phyloP scores from a whole-genome alignment of 2,888 invertebrate genomes.

The Rhagonycha fulva region DNA sequence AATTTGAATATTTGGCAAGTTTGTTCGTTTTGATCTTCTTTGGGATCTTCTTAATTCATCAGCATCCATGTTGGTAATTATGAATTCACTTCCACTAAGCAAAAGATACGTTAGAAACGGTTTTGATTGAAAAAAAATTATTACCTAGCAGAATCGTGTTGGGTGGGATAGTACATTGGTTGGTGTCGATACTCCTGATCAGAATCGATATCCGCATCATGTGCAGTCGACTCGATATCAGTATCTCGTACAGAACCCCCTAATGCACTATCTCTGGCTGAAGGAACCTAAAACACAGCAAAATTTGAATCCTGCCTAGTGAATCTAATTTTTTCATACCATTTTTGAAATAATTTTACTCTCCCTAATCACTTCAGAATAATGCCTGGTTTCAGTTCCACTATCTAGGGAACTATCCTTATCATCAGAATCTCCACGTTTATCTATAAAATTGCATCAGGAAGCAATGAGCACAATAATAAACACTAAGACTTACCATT shows the following conservation, averaged over 20 bases:
- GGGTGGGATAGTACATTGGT: slow-evolving; percentile 50
- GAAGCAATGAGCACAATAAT: background rate
- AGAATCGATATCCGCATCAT: slow-evolving; percentile 85
- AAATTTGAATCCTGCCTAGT: background rate
- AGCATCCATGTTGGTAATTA: slow-evolving; percentile 86
- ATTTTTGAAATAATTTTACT: slow-evolving; percentile 35
- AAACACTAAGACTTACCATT: slow-evolving; percentile 43
- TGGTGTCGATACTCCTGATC: slow-evolving; percentile 68
- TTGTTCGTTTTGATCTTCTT: slow-evolving; percentile 68
- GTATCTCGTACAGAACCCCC: slow-evolving; percentile 57
- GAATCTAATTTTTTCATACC: background rate
- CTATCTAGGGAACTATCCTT: slow-evolving; percentile 86
- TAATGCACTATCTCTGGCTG: slow-evolving; percentile 70
- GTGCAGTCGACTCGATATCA: slow-evolving; percentile 71
- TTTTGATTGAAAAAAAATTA: background rate
- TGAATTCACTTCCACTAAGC: slow-evolving; percentile 70
- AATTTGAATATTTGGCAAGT: slow-evolving; percentile 53
- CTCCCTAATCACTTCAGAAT: slow-evolving; percentile 62
- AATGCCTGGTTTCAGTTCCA: slow-evolving; percentile 41
- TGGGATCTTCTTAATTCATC: slow-evolving; percentile 80
- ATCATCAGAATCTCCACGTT: slow-evolving; percentile 71
- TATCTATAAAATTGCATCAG: background rate
- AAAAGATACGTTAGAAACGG: slow-evolving; percentile 11
- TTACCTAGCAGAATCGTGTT: slow-evolving; percentile 47
- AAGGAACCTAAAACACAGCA: background rate